A percentile compares a stretch with the other conserved stretches of the same genome.
These are phyloP conservation scores for Temnothorax nylanderi DNA, from an alignment of 1,140 invertebrate species.

Conservation along the genomic window DNA sequence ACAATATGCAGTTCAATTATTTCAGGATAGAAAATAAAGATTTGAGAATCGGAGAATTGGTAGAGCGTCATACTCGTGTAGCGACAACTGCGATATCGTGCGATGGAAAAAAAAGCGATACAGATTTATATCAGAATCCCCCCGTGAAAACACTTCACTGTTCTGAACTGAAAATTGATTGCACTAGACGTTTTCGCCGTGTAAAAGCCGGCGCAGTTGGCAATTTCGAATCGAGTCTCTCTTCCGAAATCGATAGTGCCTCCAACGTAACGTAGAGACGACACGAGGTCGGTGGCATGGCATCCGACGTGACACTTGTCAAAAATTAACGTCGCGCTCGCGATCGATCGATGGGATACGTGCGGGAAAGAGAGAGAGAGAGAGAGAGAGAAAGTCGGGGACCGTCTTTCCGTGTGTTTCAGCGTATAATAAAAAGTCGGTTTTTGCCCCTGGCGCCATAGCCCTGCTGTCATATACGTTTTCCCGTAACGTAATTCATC, in stretches of 20 bases:
- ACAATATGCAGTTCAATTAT: conserved; percentile 16
- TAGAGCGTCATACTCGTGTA: not conserved
- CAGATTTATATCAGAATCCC: conserved; percentile 34
- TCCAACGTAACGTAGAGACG: conserved; percentile 3
- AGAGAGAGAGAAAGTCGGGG: not conserved
- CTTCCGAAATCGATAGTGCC: conserved; percentile 46
- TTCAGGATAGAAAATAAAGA: conserved; percentile 27
- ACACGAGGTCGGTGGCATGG: not conserved
- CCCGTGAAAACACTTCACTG: conserved; percentile 14
- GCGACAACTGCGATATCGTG: not conserved
- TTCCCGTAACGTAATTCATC: conserved; percentile 39
- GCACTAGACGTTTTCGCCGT: not conserved
- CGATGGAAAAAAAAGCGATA: not conserved
- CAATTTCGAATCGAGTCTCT: conserved; percentile 36
- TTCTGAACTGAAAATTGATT: conserved; percentile 41
- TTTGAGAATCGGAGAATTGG: not conserved
- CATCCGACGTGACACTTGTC: conserved; percentile 49
- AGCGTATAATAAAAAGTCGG: conserved; percentile 35
- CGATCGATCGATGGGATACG: not conserved
- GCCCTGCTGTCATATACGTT: conserved; percentile 18
- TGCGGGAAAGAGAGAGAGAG: not conserved
- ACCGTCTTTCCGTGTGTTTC: conserved; percentile 1
- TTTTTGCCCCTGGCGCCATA: conserved; percentile 9
- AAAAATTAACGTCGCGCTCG: conserved; percentile 48
- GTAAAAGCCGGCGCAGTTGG: conserved; percentile 18